Evolutionary conservation across 2,888 invertebrate genomes (phyloP), one percentile per base, ranked within the genome.

Genomic region (Ethmia dodecea): DNA sequence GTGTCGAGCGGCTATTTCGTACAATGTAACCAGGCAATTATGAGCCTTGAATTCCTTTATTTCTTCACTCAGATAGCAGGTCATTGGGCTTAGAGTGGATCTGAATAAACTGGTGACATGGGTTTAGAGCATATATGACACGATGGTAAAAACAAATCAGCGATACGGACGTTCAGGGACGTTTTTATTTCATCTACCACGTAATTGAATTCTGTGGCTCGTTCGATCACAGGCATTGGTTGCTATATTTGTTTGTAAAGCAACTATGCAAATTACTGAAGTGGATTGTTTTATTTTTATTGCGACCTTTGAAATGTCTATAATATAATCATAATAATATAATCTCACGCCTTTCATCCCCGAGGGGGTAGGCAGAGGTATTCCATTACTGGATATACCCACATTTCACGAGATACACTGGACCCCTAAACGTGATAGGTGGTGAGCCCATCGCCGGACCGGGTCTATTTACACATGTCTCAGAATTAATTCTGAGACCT

Each of bases 121-220:
- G 52, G 53, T 55, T 59, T 52, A 55, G 50, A 46, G 52, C 60
- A 54, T 52, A 65, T 50, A 52, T 52, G 59, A 63, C 60, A 60
- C 57, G 69, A 64, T 71, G 67, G 60, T 63, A 65, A 70, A 76
- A 79, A 77, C 76, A 76, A 79, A 80, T 80, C 75, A 70, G 71
- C 71, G 72, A 68, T 69, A 70, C 69, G 59, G 60, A 52, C 60
- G 59, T 64, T 53, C 60, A 57, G 68, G 51, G 59, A 60, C 63
- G 64, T 73, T 81, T 80, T 80, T 78, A 76, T 79, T 79, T 81
- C 72, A 74, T 80, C 75, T 78, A 68, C 64, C 62, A 63, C 66
- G 74, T 78, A 78, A 81, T 83, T 79, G 79, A 83, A 80, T 81
- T 80, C 71, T 72, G 78, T 70, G 78, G 79, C 66, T 51, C 55